Percentiles rank a stretch among this genome's conserved stretches.
Conservation (phyloP, 35 echinoderm and acorn worm species). For the Stichopus chloronotus region DNA sequence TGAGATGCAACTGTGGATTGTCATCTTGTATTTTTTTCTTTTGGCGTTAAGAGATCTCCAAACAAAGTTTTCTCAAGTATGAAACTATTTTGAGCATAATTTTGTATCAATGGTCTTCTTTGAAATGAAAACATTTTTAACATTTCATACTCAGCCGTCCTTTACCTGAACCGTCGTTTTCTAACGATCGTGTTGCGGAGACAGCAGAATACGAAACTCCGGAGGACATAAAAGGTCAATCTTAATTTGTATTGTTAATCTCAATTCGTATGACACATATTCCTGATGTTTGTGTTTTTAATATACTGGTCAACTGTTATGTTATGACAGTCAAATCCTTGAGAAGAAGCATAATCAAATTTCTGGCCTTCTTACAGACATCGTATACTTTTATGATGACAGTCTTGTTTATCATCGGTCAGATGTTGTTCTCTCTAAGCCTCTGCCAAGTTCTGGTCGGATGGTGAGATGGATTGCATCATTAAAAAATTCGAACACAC, state of each 20-base stretch:
- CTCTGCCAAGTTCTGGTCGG: conserved; percentile 4
- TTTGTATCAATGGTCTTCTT: too few relatives aligned
- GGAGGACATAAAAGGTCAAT: background rate
- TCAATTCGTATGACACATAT: too few relatives aligned
- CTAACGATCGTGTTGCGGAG: background rate
- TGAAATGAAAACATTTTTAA: background rate
- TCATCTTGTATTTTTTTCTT: too few relatives aligned
- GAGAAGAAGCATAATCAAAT: too few relatives aligned
- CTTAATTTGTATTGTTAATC: too few relatives aligned
- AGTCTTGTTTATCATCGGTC: conserved; percentile 34
- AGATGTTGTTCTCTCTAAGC: background rate
- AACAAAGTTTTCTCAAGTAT: too few relatives aligned
- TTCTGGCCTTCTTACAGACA: background rate
- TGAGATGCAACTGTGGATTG: too few relatives aligned
- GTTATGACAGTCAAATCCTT: too few relatives aligned
- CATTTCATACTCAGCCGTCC: background rate
- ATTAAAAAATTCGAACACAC: background rate
- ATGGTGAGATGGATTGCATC: conserved; percentile 23
- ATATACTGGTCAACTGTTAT: too few relatives aligned
- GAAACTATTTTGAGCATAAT: too few relatives aligned
- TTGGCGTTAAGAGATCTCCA: too few relatives aligned
- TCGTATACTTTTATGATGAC: conserved; percentile 33
- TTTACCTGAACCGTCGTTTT: background rate
- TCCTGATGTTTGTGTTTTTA: too few relatives aligned
- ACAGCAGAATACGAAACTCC: background rate